Evolutionary conservation across 1,140 invertebrate genomes (phyloP).

Genomic region (Zaprionus inermis): DNA sequence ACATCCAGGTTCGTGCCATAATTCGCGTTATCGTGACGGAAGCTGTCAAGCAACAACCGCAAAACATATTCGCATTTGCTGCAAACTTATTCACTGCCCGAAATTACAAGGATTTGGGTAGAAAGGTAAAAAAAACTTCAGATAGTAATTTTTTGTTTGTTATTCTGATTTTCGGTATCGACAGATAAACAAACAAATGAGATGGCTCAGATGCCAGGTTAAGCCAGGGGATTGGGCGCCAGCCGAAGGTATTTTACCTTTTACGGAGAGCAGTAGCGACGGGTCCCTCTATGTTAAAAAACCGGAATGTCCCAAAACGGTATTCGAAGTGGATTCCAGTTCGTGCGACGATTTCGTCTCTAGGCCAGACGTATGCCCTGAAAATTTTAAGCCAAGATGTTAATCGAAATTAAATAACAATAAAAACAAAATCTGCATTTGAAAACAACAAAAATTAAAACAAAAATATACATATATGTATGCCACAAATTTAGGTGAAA

Average conservation of each 20-base stretch:
- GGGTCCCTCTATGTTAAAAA: background rate
- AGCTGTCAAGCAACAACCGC: slow-evolving; percentile 29
- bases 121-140: slow-evolving; percentile 22
- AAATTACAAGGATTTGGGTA: slow-evolving; percentile 15
- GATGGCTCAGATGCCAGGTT: slow-evolving; percentile 42
- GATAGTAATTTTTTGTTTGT: no score
- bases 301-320: background rate
- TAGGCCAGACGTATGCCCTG: slow-evolving; percentile 32
- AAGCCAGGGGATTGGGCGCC: slow-evolving; percentile 23
- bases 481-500: slow-evolving; percentile 13
- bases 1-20: slow-evolving; percentile 49
- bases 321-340: background rate
- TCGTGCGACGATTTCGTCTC: background rate
- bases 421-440: background rate
- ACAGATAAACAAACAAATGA: slow-evolving; percentile 62
- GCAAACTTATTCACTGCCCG: slow-evolving; percentile 31
- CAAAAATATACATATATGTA: slow-evolving; percentile 6
- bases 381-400: slow-evolving; percentile 52
- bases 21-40: slow-evolving; percentile 50
- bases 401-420: slow-evolving; percentile 15
- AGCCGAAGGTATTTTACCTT: slow-evolving; percentile 31
- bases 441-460: slow-evolving; percentile 1
- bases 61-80: slow-evolving; percentile 35
- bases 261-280: slow-evolving; percentile 24
- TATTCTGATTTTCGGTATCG: background rate